Percentiles rank a stretch among this genome's conserved stretches.
Evolutionary conservation across 2,113 vertebrate species (phyloP).

Genomic region (Bambusicola thoracicus): DNA sequence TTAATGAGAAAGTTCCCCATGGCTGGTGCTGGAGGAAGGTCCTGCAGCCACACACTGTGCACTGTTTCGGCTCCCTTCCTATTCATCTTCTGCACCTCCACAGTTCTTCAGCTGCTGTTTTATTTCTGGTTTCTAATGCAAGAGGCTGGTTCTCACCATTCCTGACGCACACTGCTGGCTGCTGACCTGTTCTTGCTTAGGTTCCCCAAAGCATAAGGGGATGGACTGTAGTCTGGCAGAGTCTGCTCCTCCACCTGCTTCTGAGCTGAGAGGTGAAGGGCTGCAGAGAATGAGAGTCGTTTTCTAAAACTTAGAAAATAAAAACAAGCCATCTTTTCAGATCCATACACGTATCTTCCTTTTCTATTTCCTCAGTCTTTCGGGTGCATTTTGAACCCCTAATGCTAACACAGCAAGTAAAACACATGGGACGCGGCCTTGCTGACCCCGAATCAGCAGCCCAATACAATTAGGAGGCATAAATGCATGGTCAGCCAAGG

Average conservation of each 20-base stretch:
- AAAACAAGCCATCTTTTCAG: background rate
- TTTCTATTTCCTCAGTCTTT: background rate
- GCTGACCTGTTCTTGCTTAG: background rate
- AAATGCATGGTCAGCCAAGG: background rate
- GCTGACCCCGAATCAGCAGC: background rate
- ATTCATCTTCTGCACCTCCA: background rate
- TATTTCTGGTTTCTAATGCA: background rate
- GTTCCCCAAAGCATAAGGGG: background rate
- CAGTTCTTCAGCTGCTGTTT: background rate
- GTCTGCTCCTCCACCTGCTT: background rate
- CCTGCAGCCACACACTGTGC: background rate
- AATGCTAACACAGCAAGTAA: background rate
- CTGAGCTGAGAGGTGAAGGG: background rate
- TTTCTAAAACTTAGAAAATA: background rate
- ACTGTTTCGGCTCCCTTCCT: background rate
- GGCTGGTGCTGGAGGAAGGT: background rate
- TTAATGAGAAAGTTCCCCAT: background rate
- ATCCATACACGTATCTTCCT: accelerated
- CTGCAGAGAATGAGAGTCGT: background rate
- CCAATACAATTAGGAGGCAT: background rate
- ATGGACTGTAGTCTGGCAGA: background rate
- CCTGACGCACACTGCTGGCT: accelerated
- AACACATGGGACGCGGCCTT: background rate
- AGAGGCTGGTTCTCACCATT: background rate
- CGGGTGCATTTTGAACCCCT: background rate